These are phyloP conservation scores for Parnassius smintheus DNA, from an alignment of 2,888 invertebrate species.

Conservation along the genomic window DNA sequence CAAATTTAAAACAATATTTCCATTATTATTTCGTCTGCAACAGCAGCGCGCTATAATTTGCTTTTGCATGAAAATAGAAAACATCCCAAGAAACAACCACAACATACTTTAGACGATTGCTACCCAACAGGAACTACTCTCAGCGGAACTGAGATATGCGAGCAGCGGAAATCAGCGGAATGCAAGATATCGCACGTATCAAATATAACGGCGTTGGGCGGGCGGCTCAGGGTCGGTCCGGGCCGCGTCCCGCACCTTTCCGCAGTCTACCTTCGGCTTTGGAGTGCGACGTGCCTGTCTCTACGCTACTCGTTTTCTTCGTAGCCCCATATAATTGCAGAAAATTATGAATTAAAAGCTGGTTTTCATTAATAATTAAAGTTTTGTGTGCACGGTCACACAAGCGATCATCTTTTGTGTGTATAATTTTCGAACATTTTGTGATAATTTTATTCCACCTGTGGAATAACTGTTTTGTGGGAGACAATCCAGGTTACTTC, in stretches of 20 bases:
- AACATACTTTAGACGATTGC: too few species aligned
- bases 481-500: slow-evolving; percentile 31
- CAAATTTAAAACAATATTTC: too few species aligned
- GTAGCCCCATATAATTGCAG: slow-evolving; percentile 36
- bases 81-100: too few species aligned
- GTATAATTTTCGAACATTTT: slow-evolving; percentile 20
- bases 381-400: slow-evolving; percentile 4
- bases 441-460: slow-evolving; percentile 27
- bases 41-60: too few species aligned
- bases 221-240: slow-evolving; percentile 43
- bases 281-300: slow-evolving; percentile 30
- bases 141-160: slow-evolving; percentile 23
- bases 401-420: not conserved
- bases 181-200: slow-evolving; percentile 47
- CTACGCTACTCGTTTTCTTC: slow-evolving; percentile 29
- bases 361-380: slow-evolving; percentile 17
- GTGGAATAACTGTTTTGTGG: slow-evolving; percentile 31
- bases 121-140: not conserved
- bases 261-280: slow-evolving; percentile 49
- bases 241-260: slow-evolving; percentile 47
- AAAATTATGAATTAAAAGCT: slow-evolving; percentile 40
- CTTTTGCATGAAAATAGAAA: too few species aligned
- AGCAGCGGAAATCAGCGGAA: slow-evolving; percentile 42
- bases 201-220: slow-evolving; percentile 49
- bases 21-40: too few species aligned